Base-by-base conservation (phyloP, 2,888 invertebrate genomes). In the Eristalis pertinax region DNA sequence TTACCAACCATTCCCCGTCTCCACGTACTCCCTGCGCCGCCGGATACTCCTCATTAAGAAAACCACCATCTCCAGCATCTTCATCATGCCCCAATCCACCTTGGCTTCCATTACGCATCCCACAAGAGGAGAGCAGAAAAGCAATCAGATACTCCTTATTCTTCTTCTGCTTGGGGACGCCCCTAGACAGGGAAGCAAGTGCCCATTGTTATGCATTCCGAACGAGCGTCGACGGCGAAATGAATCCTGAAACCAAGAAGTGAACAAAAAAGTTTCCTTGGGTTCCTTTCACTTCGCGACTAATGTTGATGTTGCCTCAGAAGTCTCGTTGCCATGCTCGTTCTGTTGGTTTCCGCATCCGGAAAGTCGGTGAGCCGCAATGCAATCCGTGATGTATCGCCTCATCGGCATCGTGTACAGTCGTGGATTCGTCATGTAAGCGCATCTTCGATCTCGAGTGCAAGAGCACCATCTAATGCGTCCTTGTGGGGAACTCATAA, bases 401-500 rank as follows among this genome's bases (percentile, higher is more conserved):
- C 8, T n/a, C 50, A 50, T 50, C 50, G 50, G 19, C 19, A 2
- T 50, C 50, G 50, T 50, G 19, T 19, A 50, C 19, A 22, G 8
- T 50, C 19, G 19, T 5, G 50, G n/a, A 15, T n/a, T 43, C 43
- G 43, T 43, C 43, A 43, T 15, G 50, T 8, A 50, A 50, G 50
- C 50, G 8, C n/a, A 50, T 50, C 19, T 19, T 50, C 19, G 50
- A 50, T 50, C 19, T 50, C 19, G 19, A 50, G 19, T 19, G 50
- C 19, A 5, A 8, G 50, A 8, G 50, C 50, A 50, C 7, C 19
- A 19, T 50, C 50, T 19, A 50, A 50, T 8, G 50, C 43, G 63
- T 73, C 73, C 73, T 73, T 63, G 63, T 38, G 26, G 68, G 70
- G 22, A 70, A 29, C 26, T 38, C 29, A 64, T 22, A 64, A 50